A percentile compares a stretch with the other conserved stretches of the same genome.
Conservation (phyloP, 2,797 vertebrate species). For the Mionectes olivaceus region DNA sequence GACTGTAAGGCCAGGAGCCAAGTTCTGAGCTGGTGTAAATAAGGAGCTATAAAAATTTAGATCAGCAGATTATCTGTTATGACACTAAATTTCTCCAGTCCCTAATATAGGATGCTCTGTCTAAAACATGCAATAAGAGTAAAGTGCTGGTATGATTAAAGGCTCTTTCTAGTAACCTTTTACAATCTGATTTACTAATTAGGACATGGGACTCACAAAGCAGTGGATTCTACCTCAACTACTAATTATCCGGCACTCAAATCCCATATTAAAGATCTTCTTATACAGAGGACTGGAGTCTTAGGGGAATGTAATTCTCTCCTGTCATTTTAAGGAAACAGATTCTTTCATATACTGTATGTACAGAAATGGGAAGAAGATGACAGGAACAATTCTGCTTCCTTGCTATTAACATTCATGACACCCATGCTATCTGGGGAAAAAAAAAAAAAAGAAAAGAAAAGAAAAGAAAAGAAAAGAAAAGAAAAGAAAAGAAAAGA, state of each 20-base stretch:
- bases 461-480: neutral
- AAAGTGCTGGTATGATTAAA: conserved; percentile 7
- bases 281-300: neutral
- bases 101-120: neutral
- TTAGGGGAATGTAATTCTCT: neutral
- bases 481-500: neutral
- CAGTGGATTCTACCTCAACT: conserved; percentile 1
- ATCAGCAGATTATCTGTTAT: neutral
- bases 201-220: conserved; percentile 29
- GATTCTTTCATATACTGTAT: neutral
- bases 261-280: conserved; percentile 30
- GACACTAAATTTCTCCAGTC: neutral
- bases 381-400: conserved; percentile 49
- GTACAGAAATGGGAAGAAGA: neutral
- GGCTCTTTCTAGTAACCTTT: neutral
- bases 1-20: neutral
- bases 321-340: conserved; percentile 2
- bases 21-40: neutral
- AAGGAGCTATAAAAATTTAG: neutral
- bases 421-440: conserved; percentile 6
- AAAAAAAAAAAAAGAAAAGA: neutral
- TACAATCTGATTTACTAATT: conserved; percentile 47
- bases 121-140: neutral
- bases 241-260: conserved; percentile 45
- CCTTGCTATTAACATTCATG: conserved; percentile 36